Evolutionary conservation across 2,797 vertebrate genomes (phyloP), one percentile per base, ranked within the genome.

Genomic region (Chiloscyllium punctatum): DNA sequence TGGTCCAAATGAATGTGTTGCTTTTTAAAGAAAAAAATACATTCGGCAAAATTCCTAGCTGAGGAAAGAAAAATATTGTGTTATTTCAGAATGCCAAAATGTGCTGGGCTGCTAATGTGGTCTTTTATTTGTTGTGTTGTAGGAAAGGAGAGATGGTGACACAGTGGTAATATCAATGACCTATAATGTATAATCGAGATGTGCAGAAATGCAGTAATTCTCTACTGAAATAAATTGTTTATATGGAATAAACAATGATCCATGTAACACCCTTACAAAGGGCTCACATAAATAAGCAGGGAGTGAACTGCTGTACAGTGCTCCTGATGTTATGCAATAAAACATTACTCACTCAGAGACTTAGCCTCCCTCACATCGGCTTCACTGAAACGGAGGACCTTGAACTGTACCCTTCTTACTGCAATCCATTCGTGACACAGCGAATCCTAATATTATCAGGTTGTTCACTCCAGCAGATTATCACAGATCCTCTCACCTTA

Each of bases 151-250:
- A 9, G 57, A 9, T 62, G 57, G 57, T 62, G 9, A 11, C 57
- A 1, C 57, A 62, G 57, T 62, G 57, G 11, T 92, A 68, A 33
- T 37, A n/a, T 66, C 57, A 33, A n/a, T 62, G 57, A 21, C 33
- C 21, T 92, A 37, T 11, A 92, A 92, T 68, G n/a, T 23, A 92
- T 68, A 68, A 69, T 69, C 42, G 90, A 37, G 90, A 92, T 92
- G 90, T 92, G 66, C 18, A 92, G 37, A 92, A 92, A 69, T 92
- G n/a, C 90, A 68, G 90, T 23, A 68, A 66, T 69, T 33, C 66
- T 68, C 37, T 69, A 25, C 18, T 92, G 37, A 21, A 92, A 69
- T 69, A 92, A 92, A 92, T 62, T 92, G 62, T 92, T 92, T 92
- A 69, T 42, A 92, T 37, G 42, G 90, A 25, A 37, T 92, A 92